These are phyloP conservation scores for Drosophila macrospina DNA, from an alignment of 2,888 invertebrate genomes.

Conservation along the genomic window DNA sequence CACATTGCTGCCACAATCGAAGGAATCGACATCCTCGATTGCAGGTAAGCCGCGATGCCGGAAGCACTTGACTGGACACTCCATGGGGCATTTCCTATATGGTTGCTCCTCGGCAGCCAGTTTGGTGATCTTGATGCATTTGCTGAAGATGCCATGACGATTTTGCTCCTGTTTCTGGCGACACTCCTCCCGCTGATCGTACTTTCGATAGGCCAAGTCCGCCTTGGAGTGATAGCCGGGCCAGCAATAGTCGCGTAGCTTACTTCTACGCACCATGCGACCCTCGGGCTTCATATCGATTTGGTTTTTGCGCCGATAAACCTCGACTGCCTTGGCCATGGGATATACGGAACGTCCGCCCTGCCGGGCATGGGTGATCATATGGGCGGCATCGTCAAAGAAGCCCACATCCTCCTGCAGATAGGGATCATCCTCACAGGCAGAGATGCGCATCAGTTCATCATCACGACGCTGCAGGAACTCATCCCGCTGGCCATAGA, in stretches of 20 bases:
- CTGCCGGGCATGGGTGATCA: not conserved
- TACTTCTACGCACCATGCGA: conserved; percentile 9
- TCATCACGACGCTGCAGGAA: conserved; percentile 5
- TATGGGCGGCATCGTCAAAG: conserved; percentile 4
- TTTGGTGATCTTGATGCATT: conserved; percentile 51
- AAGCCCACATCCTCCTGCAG: conserved; percentile 14
- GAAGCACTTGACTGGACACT: conserved; percentile 32
- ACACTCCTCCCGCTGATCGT: conserved; percentile 11
- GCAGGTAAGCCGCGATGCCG: conserved; percentile 25
- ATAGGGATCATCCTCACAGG: conserved; percentile 11
- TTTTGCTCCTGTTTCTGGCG: conserved; percentile 5
- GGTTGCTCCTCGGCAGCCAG: conserved; percentile 47
- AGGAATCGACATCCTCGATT: conserved; percentile 3
- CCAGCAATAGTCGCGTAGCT: conserved; percentile 20
- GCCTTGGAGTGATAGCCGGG: conserved; percentile 22
- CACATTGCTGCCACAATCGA: conserved; percentile 2
- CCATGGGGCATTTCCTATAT: conserved; percentile 29
- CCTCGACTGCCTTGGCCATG: conserved; percentile 18
- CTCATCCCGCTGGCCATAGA: conserved; percentile 14
- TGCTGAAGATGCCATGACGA: conserved; percentile 39
- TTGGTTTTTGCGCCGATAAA: not conserved
- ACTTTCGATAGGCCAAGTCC: conserved; percentile 4
- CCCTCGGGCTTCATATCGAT: conserved; percentile 58
- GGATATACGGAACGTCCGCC: conserved; percentile 10
- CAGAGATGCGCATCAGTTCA: not conserved